Conservation (phyloP, 2,797 vertebrate species). For the Myotis daubentonii region DNA sequence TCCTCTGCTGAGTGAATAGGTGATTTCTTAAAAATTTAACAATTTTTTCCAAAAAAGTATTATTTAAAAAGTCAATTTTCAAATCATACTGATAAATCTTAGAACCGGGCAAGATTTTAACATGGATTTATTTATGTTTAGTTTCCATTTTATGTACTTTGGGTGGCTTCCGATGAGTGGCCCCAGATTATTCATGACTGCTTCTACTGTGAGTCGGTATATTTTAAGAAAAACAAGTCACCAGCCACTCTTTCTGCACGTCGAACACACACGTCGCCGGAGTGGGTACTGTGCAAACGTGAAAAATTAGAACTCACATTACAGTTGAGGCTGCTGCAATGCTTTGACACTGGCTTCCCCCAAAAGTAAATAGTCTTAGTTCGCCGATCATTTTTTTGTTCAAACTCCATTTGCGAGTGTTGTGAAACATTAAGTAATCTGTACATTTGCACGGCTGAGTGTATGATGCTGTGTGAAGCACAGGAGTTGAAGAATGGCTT, state of each 20-base stretch:
- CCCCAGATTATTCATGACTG: conserved; percentile 30
- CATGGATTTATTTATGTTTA: conserved; percentile 59
- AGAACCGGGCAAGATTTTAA: conserved; percentile 25
- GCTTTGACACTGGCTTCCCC: conserved; percentile 51
- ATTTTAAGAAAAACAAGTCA: conserved; percentile 69
- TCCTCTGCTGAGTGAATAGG: neutral
- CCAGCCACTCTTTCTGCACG: conserved; percentile 53
- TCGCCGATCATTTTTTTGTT: conserved; percentile 67
- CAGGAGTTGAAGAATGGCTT: conserved; percentile 59
- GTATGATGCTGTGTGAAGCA: conserved; percentile 40
- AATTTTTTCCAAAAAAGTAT: neutral
- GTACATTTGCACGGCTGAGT: conserved; percentile 3
- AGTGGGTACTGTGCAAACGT: neutral
- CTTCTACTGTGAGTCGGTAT: conserved; percentile 14
- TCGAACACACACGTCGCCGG: conserved; percentile 36
- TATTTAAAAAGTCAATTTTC: conserved; percentile 38
- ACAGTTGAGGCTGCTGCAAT: neutral
- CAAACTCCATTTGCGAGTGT: conserved; percentile 42
- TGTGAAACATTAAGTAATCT: conserved; percentile 38
- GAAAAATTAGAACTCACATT: conserved; percentile 32
- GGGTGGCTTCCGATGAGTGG: conserved; percentile 45
- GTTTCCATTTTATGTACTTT: conserved; percentile 58
- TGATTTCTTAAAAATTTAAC: conserved; percentile 28
- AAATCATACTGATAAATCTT: conserved; percentile 45
- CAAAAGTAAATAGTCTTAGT: conserved; percentile 47